These are phyloP conservation scores for Oscheius myriophilus DNA, from an alignment of 2,888 invertebrate species.

Conservation along the genomic window DNA sequence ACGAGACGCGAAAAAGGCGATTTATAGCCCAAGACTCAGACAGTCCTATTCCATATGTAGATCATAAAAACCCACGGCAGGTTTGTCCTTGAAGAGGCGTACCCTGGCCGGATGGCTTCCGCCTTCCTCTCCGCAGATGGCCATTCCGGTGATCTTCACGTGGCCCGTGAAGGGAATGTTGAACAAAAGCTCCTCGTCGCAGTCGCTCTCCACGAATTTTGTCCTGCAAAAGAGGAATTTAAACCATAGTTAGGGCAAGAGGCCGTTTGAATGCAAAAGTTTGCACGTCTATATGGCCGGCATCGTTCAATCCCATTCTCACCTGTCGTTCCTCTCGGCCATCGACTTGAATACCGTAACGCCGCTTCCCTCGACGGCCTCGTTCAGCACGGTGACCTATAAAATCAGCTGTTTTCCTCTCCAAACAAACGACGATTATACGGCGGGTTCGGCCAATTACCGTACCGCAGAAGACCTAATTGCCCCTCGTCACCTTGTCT, in stretches of 20 bases:
- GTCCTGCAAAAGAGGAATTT: conserved; percentile 38
- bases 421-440: too few relatives aligned
- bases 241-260: neutral
- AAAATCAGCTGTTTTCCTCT: neutral
- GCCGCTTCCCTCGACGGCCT: conserved; percentile 85
- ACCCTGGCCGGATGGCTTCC: conserved; percentile 84
- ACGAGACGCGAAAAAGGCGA: too few relatives aligned
- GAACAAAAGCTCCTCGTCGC: conserved; percentile 92
- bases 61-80: conserved; percentile 55
- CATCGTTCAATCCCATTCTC: conserved; percentile 56
- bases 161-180: conserved; percentile 94
- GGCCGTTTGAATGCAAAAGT: neutral
- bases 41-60: too few relatives aligned
- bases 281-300: neutral
- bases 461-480: neutral
- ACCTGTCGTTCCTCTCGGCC: conserved; percentile 85
- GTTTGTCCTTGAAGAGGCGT: conserved; percentile 78
- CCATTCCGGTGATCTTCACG: conserved; percentile 92
- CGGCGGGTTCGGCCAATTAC: too few relatives aligned
- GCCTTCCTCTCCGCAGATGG: conserved; percentile 88
- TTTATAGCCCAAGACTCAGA: too few relatives aligned
- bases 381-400: conserved; percentile 88
- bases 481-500: conserved; percentile 41
- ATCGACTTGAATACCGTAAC: conserved; percentile 86
- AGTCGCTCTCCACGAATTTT: conserved; percentile 86